phyloP scores from a whole-genome alignment of 2,113 vertebrate species.

The Marmota flaviventris region DNA sequence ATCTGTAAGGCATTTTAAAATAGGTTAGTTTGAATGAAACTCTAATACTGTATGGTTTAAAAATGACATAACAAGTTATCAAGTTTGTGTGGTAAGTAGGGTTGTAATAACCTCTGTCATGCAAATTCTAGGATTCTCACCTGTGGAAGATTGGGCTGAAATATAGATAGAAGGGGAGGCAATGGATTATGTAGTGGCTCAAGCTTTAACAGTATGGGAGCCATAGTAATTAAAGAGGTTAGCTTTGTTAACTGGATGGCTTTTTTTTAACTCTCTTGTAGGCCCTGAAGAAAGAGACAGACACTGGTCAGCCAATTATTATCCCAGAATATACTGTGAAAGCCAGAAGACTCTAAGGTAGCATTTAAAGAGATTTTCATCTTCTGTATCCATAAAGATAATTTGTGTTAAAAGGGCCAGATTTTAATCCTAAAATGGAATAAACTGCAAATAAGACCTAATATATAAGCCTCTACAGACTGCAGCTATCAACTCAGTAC shows the following conservation, averaged over 20 bases:
- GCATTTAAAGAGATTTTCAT: conserved; percentile 51
- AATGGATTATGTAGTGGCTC: conserved; percentile 63
- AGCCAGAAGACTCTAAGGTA: conserved; percentile 53
- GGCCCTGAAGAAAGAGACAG: conserved; percentile 71
- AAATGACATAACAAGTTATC: conserved; percentile 21
- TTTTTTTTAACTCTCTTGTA: conserved; percentile 76
- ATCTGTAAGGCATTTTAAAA: conserved; percentile 78
- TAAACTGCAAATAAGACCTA: conserved; percentile 37
- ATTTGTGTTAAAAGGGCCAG: conserved; percentile 46
- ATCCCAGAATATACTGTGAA: conserved; percentile 53
- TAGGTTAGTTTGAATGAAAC: conserved; percentile 39
- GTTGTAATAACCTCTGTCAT: conserved; percentile 59
- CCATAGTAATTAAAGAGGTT: conserved; percentile 65
- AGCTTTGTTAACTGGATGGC: conserved; percentile 34
- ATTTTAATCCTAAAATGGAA: conserved; percentile 52
- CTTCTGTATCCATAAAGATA: conserved; percentile 31
- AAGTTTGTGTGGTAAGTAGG: neutral
- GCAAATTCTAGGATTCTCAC: conserved; percentile 67
- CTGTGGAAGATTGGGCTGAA: conserved; percentile 66
- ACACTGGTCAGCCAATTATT: conserved; percentile 62
- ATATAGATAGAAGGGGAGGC: conserved; percentile 61
- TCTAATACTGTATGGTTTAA: conserved; percentile 15
- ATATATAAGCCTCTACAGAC: neutral
- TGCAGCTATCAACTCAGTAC: neutral
- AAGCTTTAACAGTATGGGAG: conserved; percentile 65